Evolutionary conservation across 2,797 vertebrate species (phyloP).

Genomic region (Rhinatrema bivittatum): DNA sequence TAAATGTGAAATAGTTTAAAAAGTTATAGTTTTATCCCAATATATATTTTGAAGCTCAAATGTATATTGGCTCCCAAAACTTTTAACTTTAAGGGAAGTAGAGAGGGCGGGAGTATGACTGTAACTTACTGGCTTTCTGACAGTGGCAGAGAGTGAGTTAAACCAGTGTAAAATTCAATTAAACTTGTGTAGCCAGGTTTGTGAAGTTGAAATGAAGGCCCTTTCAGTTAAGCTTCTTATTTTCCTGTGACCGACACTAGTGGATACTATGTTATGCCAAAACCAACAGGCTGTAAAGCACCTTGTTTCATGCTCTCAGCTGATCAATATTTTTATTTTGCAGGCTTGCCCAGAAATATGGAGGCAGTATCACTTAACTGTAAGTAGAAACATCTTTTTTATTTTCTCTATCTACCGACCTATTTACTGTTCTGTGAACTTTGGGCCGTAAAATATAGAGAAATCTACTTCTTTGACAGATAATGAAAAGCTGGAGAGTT

Average conservation of each 20-base stretch:
- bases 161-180: constrained; percentile 82
- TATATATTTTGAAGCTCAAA: no score
- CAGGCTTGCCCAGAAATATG: constrained; percentile 95
- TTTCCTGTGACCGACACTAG: constrained; percentile 68
- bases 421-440: constrained; percentile 72
- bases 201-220: constrained; percentile 76
- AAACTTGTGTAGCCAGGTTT: constrained; percentile 77
- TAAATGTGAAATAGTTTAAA: no score
- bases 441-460: constrained; percentile 72
- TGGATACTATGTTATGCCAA: constrained; percentile 74
- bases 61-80: constrained; percentile 43
- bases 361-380: constrained; percentile 96
- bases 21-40: no score
- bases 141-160: constrained; percentile 71
- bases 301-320: constrained; percentile 74
- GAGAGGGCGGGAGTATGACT: constrained; percentile 48
- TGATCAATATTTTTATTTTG: constrained; percentile 76
- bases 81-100: constrained; percentile 49
- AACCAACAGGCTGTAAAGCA: constrained; percentile 77
- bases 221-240: constrained; percentile 76
- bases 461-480: constrained; percentile 60
- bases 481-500: constrained; percentile 64
- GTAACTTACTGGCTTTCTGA: constrained; percentile 66
- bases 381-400: constrained; percentile 79
- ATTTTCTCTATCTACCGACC: constrained; percentile 63